Percentiles rank a stretch among this genome's conserved stretches.
Evolutionary conservation across 2,113 vertebrate genomes (phyloP).

Genomic region (Calypte anna): DNA sequence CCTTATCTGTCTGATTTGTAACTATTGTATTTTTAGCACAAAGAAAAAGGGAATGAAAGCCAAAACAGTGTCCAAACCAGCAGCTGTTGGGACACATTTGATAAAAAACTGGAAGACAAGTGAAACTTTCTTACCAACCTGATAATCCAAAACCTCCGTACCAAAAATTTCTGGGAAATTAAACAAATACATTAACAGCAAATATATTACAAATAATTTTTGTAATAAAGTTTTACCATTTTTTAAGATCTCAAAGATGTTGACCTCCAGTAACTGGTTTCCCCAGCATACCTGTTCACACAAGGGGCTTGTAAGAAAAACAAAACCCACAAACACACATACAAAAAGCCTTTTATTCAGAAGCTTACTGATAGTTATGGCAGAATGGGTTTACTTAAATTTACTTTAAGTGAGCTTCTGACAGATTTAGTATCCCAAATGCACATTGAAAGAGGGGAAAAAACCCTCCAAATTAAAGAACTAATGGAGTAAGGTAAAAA

Average conservation of each 20-base stretch:
- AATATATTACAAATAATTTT: neutral
- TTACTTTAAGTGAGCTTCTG: neutral
- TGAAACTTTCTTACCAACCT: neutral
- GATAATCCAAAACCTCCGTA: neutral
- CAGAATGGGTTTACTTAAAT: neutral
- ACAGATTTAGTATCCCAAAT: neutral
- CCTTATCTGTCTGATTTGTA: neutral
- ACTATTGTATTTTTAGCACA: neutral
- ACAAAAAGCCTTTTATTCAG: neutral
- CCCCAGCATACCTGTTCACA: neutral
- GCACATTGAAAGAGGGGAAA: neutral
- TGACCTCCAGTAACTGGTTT: neutral
- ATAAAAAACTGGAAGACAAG: neutral
- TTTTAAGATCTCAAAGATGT: neutral
- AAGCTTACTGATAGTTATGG: neutral
- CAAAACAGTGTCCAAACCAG: neutral
- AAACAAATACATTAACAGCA: neutral
- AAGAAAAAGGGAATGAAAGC: neutral
- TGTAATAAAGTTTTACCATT: neutral
- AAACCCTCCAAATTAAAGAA: neutral
- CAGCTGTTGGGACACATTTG: neutral
- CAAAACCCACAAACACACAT: neutral
- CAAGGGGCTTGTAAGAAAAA: neutral
- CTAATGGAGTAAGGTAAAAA: neutral
- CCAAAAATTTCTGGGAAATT: neutral